Base-by-base conservation (phyloP, 2,888 invertebrate species). In the Noctua janthina region DNA sequence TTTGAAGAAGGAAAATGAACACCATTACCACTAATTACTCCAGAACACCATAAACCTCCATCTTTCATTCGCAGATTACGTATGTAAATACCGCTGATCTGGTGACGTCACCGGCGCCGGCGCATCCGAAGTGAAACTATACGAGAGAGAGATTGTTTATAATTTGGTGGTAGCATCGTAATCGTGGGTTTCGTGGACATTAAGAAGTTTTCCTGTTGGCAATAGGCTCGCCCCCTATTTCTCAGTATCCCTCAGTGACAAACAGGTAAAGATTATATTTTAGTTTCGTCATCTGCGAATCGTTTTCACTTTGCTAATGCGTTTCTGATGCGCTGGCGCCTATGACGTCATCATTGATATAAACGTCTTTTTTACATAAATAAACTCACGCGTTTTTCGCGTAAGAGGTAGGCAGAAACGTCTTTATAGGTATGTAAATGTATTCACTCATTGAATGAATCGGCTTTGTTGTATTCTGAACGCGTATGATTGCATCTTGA, bases 221-320 rank as follows among this genome's bases (percentile, higher is more conserved):
- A 11, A 56, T 56, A 23, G 23, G 56, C 56, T 43, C 43, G 43
- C 43, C 43, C 43, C 43, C 8, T 43, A 7, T 39, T 43, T 0
- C 43, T 43, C 39, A 39, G 39, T 5, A 43, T 43, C 7, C 62
- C 62, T 59, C 43, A 56, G 11, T n/a, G 35, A 76, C n/a, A 59
- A 59, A 59, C 54, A 67, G 35, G 15, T 35, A 76, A 17, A 75
- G 8, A 46, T 66, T 43, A 81, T 1, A 74, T 51, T 66, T 66
- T 4, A 29, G 8, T 82, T 73, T 73, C 78, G 15, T 85, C 82
- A 73, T 69, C 59, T 23, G 59, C 72, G 29, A 71, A 79, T 74
- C 79, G 82, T 88, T 88, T 88, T 88, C 88, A 87, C 89, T 87
- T 89, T 29, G 59, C 84, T 87, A 89, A 89, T 85, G 87, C 59